Evolutionary conservation across 2,797 vertebrate species (phyloP).

Genomic region (Allobates femoralis): DNA sequence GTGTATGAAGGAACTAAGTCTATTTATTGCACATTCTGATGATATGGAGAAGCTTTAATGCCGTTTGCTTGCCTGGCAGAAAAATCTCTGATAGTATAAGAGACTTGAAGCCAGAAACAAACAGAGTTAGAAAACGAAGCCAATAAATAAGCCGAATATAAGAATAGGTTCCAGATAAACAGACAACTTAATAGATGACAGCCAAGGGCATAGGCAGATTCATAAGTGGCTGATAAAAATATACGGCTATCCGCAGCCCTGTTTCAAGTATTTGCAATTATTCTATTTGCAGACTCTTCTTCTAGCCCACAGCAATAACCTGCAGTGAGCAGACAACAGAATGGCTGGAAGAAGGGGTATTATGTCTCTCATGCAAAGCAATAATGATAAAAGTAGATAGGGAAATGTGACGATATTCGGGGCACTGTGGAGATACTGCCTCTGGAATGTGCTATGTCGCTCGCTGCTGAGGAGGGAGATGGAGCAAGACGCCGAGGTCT

Average conservation of each 20-base stretch:
- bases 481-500: conserved; percentile 30
- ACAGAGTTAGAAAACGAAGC: not conserved
- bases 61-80: conserved; percentile 61
- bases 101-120: not conserved
- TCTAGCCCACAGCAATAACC: conserved; percentile 19
- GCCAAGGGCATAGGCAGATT: conserved; percentile 15
- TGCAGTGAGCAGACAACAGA: conserved; percentile 8
- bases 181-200: conserved; percentile 13
- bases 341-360: conserved; percentile 20
- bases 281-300: conserved; percentile 19
- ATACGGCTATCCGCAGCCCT: not conserved
- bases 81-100: conserved; percentile 54
- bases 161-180: not conserved
- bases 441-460: conserved; percentile 25
- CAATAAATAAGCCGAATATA: conserved; percentile 22
- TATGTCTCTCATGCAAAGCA: conserved; percentile 29
- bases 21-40: conserved; percentile 65
- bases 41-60: conserved; percentile 63
- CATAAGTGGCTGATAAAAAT: not conserved
- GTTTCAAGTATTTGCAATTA: conserved; percentile 15
- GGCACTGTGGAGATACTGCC: conserved; percentile 16
- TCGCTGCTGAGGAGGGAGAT: not conserved
- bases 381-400: conserved; percentile 23
- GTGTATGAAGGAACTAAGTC: conserved; percentile 63
- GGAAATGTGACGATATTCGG: conserved; percentile 14